A percentile compares a stretch with the other conserved stretches of the same genome.
These are phyloP conservation scores for Heliocidaris tuberculata DNA, from an alignment of 35 echinoderm and acorn worm genomes.

Conservation along the genomic window DNA sequence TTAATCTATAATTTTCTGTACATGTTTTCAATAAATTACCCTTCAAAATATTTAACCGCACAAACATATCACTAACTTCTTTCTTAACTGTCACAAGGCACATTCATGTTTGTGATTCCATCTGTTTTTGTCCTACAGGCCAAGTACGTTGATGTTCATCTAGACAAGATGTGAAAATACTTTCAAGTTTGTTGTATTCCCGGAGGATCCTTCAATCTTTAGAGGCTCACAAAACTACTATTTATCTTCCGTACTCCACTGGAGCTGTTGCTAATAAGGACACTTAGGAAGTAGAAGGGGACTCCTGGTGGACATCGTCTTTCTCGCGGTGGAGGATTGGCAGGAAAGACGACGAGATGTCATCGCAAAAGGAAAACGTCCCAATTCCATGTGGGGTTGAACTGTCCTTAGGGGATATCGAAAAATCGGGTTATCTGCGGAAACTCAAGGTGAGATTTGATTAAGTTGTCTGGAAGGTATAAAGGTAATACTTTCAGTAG, in stretches of 20 bases:
- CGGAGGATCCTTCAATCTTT: not conserved
- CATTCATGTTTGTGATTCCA: too few species aligned
- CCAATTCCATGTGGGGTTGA: constrained; percentile 26
- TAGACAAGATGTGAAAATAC: not conserved
- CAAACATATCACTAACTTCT: too few species aligned
- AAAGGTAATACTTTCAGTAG: not conserved
- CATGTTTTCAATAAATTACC: too few species aligned
- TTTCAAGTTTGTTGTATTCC: not conserved
- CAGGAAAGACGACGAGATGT: constrained; percentile 28
- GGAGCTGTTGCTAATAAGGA: not conserved
- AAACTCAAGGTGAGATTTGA: constrained; percentile 63
- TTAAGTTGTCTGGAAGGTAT: not conserved
- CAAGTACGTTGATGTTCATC: not conserved
- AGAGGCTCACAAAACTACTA: not conserved
- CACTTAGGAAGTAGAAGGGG: not conserved
- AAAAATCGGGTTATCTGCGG: constrained; percentile 72
- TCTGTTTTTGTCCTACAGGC: not conserved
- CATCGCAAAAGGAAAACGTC: constrained; percentile 64
- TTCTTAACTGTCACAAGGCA: too few species aligned
- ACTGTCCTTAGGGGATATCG: constrained; percentile 45
- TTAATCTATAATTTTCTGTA: too few species aligned
- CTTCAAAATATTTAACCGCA: too few species aligned
- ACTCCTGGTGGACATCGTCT: not conserved
- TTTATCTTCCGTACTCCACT: not conserved
- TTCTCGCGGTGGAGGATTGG: not conserved